Conservation (phyloP, 2,113 vertebrate species). For the Aspiorhynchus laticeps region DNA sequence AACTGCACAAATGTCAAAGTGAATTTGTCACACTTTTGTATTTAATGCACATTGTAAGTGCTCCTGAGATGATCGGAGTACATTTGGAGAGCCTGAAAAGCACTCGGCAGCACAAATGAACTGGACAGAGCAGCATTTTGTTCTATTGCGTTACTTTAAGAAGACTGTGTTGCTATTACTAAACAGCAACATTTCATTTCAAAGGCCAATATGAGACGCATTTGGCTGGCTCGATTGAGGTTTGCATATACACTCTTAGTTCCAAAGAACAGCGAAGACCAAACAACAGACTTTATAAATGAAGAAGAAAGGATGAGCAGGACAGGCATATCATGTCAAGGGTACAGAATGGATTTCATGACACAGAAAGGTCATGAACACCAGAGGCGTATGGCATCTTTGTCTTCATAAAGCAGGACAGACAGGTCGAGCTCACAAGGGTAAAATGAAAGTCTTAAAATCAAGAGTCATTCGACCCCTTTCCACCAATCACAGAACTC, state of each 20-base stretch:
- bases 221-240: too few species aligned
- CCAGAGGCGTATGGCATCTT: constrained; percentile 7
- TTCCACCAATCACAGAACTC: constrained; percentile 43
- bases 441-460: background rate
- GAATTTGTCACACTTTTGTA: background rate
- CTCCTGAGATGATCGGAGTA: too few species aligned
- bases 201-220: too few species aligned
- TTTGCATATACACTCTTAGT: background rate
- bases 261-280: background rate
- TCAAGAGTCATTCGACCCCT: constrained; percentile 32
- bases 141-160: too few species aligned
- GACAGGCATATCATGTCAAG: background rate
- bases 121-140: too few species aligned
- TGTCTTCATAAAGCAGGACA: constrained; percentile 47
- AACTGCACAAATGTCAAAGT: background rate
- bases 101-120: too few species aligned
- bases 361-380: constrained; percentile 26
- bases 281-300: background rate
- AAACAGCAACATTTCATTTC: too few species aligned
- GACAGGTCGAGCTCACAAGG: constrained; percentile 25
- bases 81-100: too few species aligned
- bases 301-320: background rate
- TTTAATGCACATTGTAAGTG: background rate
- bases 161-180: too few species aligned
- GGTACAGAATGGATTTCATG: constrained; percentile 3